Evolutionary conservation across 2,888 invertebrate genomes (phyloP).

Genomic region (Phasia obesa): DNA sequence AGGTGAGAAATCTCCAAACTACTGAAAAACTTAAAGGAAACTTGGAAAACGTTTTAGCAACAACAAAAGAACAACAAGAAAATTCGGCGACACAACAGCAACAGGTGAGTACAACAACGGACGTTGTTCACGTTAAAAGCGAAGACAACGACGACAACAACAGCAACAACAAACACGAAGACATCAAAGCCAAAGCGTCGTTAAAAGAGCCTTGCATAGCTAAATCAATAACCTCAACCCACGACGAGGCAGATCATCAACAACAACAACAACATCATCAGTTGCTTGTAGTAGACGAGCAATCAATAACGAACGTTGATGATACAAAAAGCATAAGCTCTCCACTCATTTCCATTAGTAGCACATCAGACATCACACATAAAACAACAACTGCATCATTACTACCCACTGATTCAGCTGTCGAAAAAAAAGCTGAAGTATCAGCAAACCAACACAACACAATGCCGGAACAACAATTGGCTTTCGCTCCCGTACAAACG

Average conservation of each 20-base stretch:
- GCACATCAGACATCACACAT: conserved; percentile 46
- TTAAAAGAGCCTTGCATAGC: conserved; percentile 53
- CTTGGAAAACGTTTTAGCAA: conserved; percentile 7
- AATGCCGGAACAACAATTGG: conserved; percentile 79
- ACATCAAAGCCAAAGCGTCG: conserved; percentile 39
- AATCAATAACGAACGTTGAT: conserved; percentile 42
- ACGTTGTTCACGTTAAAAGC: conserved; percentile 30
- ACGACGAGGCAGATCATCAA: conserved; percentile 41
- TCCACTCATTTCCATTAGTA: conserved; percentile 70
- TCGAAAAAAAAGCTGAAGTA: conserved; percentile 36
- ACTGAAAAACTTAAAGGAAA: conserved; percentile 1
- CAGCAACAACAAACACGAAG: conserved; percentile 47
- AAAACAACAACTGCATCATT: conserved; percentile 53
- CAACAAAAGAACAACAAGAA: conserved; percentile 24
- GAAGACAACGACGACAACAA: conserved; percentile 29
- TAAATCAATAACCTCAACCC: conserved; percentile 63
- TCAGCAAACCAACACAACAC: conserved; percentile 28
- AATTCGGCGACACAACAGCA: conserved; percentile 25
- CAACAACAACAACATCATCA: conserved; percentile 72
- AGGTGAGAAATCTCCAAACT: not conserved
- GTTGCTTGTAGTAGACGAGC: conserved; percentile 32
- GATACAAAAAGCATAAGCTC: conserved; percentile 71
- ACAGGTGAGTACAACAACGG: conserved; percentile 54
- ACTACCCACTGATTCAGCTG: conserved; percentile 45
- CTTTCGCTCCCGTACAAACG: conserved; percentile 75